A percentile compares a stretch with the other conserved stretches of the same genome.
Evolutionary conservation across 2,113 vertebrate species (phyloP).

Genomic region (Amazona guildingii): DNA sequence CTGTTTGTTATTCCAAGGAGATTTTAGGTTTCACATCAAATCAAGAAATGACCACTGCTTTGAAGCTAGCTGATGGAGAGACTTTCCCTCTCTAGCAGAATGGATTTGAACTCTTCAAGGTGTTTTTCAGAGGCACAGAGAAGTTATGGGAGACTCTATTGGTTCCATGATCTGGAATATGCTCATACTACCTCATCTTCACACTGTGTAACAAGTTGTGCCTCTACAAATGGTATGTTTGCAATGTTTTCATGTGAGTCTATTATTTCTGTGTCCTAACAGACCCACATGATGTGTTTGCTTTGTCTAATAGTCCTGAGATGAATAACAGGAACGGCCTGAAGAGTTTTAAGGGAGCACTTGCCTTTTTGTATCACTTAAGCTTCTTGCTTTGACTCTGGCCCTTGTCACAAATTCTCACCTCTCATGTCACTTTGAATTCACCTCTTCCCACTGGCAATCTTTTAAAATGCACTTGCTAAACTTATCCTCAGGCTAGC

Average conservation of each 20-base stretch:
- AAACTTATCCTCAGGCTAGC: neutral
- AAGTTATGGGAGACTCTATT: neutral
- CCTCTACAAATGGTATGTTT: neutral
- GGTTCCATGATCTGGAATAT: neutral
- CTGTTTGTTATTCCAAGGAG: neutral
- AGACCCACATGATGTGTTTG: neutral
- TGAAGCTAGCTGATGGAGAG: neutral
- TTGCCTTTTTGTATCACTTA: neutral
- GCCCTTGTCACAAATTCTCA: neutral
- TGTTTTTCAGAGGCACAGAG: neutral
- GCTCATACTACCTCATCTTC: neutral
- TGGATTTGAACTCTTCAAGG: neutral
- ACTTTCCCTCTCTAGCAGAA: neutral
- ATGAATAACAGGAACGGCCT: neutral
- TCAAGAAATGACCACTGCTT: neutral
- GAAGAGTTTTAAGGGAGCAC: slow-evolving; percentile 11
- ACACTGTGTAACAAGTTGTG: neutral
- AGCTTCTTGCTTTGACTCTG: neutral
- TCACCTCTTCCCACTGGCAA: neutral
- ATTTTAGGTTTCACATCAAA: neutral
- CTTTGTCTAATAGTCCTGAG: slow-evolving; percentile 29
- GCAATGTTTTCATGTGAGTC: neutral
- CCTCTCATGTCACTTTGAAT: neutral
- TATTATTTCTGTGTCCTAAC: neutral
- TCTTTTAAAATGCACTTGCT: neutral